Evolutionary conservation across 1,140 invertebrate genomes (phyloP).

Genomic region (Papilio helenus): DNA sequence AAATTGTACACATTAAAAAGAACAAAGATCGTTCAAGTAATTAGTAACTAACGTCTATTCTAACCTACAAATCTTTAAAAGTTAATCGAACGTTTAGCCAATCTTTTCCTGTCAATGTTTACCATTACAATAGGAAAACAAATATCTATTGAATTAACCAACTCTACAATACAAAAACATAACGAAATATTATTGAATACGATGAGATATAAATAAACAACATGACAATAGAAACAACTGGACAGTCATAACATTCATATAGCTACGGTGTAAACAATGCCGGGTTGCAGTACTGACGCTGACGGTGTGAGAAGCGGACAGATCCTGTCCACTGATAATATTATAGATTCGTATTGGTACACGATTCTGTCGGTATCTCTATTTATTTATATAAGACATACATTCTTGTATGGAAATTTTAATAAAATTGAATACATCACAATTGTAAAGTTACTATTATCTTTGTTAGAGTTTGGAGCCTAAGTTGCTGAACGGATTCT

Average conservation of each 20-base stretch:
- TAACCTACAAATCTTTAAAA: not conserved
- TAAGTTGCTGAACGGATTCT: too few species aligned
- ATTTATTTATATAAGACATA: constrained; percentile 6
- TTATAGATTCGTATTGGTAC: constrained; percentile 30
- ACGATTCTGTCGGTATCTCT: not conserved
- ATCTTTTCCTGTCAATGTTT: not conserved
- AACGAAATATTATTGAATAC: constrained; percentile 18
- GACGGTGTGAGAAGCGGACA: constrained; percentile 22
- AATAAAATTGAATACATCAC: not conserved
- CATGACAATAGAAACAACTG: constrained; percentile 15
- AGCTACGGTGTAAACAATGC: constrained; percentile 23
- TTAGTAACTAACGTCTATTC: not conserved
- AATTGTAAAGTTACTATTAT: not conserved
- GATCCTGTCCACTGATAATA: constrained; percentile 21
- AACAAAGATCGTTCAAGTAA: not conserved
- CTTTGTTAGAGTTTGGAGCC: too few species aligned
- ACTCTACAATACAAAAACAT: constrained; percentile 27
- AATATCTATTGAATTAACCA: constrained; percentile 24
- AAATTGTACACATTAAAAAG: not conserved
- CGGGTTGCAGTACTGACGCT: not conserved
- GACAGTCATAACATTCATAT: constrained; percentile 21
- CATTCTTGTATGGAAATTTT: not conserved
- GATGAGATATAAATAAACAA: constrained; percentile 19
- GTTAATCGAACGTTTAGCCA: not conserved
- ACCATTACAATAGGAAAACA: constrained; percentile 3